phyloP scores from a whole-genome alignment of 2,797 vertebrate species.

The Lepilemur septentrionalis region DNA sequence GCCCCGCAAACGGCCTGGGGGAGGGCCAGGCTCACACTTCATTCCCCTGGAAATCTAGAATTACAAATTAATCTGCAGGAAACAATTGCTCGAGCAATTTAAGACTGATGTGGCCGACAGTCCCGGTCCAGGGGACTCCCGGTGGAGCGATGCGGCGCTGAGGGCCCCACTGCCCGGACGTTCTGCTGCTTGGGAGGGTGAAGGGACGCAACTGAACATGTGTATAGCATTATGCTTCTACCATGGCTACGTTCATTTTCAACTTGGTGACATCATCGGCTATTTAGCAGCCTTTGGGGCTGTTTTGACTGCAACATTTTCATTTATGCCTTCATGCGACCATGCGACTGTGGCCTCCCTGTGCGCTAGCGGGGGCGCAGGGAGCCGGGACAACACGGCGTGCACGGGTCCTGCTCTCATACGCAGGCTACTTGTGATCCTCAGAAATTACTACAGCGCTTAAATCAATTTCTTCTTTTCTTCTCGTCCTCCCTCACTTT shows the following conservation, averaged over 20 bases:
- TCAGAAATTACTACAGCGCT: not conserved
- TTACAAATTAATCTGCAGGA: slow-evolving; percentile 83
- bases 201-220: slow-evolving; percentile 74
- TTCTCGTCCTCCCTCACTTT: not conserved
- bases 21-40: slow-evolving; percentile 74
- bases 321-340: slow-evolving; percentile 71
- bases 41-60: slow-evolving; percentile 75
- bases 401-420: not conserved
- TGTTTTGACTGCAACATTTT: slow-evolving; percentile 71
- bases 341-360: not conserved
- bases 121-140: not conserved
- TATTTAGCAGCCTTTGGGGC: slow-evolving; percentile 72
- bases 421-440: not conserved
- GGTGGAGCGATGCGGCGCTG: not conserved
- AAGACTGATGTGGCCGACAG: slow-evolving; percentile 59
- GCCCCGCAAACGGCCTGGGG: slow-evolving; percentile 67
- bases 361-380: not conserved
- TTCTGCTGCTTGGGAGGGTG: slow-evolving; percentile 62
- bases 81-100: slow-evolving; percentile 80
- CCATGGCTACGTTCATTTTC: slow-evolving; percentile 50
- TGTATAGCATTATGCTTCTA: slow-evolving; percentile 53
- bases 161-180: accelerated
- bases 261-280: slow-evolving; percentile 73
- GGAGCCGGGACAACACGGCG: not conserved
- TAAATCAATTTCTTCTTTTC: not conserved